These are phyloP conservation scores for Diacarnus erythraeanus DNA, from an alignment of 37 sponge, comb jelly and placozoan species.

Conservation along the genomic window DNA sequence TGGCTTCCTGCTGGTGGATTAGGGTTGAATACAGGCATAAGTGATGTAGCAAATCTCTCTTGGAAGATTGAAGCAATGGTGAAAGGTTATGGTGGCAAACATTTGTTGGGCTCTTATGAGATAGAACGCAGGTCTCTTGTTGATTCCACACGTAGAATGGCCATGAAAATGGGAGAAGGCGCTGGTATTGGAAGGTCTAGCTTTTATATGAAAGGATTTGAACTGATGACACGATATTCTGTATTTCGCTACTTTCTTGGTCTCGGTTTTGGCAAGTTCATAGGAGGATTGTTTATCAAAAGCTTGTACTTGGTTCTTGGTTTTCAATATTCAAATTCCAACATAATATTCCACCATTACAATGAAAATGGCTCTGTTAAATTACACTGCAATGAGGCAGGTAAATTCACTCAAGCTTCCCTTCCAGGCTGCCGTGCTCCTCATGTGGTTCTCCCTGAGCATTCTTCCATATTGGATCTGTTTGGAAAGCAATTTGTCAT, in stretches of 20 bases:
- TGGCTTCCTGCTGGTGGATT: constrained; percentile 85
- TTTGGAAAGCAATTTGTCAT: constrained; percentile 63
- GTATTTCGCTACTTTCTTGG: constrained; percentile 16
- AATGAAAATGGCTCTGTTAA: constrained; percentile 2
- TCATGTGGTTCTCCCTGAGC: constrained; percentile 63
- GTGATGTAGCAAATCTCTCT: constrained; percentile 64
- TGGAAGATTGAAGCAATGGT: constrained; percentile 79
- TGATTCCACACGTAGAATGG: constrained; percentile 44
- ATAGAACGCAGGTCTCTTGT: constrained; percentile 52
- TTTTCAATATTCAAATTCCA: constrained; percentile 64
- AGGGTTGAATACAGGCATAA: constrained; percentile 79
- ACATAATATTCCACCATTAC: constrained; percentile 55
- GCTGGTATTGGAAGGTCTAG: not conserved
- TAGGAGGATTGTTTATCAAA: not conserved
- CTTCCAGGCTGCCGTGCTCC: constrained; percentile 81
- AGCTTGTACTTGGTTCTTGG: constrained; percentile 50
- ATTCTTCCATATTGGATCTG: constrained; percentile 51
- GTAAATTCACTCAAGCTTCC: constrained; percentile 39
- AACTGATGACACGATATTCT: not conserved
- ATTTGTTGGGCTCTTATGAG: constrained; percentile 62
- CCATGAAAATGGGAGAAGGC: not conserved
- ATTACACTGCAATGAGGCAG: not conserved
- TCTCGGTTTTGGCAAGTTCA: not conserved
- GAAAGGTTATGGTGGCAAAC: constrained; percentile 70
- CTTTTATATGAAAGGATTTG: not conserved